Conservation (phyloP, 2,888 invertebrate species). For the Eupithecia inturbata region DNA sequence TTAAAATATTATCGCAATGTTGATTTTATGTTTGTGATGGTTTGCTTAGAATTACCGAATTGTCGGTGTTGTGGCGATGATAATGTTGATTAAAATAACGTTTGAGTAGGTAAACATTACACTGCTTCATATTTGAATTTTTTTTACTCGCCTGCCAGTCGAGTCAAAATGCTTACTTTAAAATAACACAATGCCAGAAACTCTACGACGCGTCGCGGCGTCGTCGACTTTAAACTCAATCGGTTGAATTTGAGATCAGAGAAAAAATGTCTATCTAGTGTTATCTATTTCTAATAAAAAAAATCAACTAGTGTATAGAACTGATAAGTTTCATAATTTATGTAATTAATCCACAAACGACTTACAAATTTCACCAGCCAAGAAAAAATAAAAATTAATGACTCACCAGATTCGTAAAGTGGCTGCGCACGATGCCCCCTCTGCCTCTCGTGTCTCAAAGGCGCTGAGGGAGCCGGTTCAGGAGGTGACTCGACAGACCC, state of each 20-base stretch:
- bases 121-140: background rate
- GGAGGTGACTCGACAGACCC: conserved; percentile 78
- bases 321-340: background rate
- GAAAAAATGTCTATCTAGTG: background rate
- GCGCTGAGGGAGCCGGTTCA: conserved; percentile 80
- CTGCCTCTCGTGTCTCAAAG: conserved; percentile 71
- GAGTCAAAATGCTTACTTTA: background rate
- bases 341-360: background rate
- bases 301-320: background rate
- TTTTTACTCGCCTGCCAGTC: background rate
- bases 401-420: conserved; percentile 80
- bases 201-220: background rate
- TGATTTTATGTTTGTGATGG: background rate
- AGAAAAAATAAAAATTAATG: background rate
- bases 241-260: background rate
- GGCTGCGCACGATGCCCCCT: conserved; percentile 74
- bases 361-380: background rate
- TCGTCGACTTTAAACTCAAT: background rate
- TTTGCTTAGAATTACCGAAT: background rate
- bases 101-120: background rate
- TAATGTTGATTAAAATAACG: background rate
- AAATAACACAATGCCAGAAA: background rate
- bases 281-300: background rate
- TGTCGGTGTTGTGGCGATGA: background rate
- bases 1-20: no score